Evolutionary conservation across 2,888 invertebrate species (phyloP), one percentile per base, ranked within the genome.

Genomic region (Ypsolopha scabrella): DNA sequence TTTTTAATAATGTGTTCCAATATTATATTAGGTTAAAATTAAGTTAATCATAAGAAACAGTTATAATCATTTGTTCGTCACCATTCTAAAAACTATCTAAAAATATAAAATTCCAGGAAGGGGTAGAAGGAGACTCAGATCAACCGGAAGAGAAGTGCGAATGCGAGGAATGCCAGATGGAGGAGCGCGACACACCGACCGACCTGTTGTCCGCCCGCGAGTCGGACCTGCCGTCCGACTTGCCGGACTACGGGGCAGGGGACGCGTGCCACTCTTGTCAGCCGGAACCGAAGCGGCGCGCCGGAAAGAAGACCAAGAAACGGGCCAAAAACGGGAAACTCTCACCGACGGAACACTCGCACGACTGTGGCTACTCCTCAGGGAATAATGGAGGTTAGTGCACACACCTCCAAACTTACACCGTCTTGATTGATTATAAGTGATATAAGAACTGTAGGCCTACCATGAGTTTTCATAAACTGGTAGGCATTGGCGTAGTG

Each of bases 331-430:
- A 87, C 58, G 88, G 89, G 60, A 86, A 87, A 60, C 87, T 90
- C 57, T 90, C 90, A 41, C 90, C 90, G 34, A 90, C 89, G 63
- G 92, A 93, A 65, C 90, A 90, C 67, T 92, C 92, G 43, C 92
- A 92, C 71, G 96, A 96, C 80, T 94, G 93, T 65, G 96, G 96
- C 41, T 96, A 96, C 73, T 94, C 94, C 6, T 54, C 54, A 33
- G 49, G 49, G 6, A 96, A 24, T 24, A 24, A 24, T 24, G 24
- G 24, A 24, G 24, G 24, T 24, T 24, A 24, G 24, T 24, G 2
- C 24, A 24, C 24, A 24, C 24, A 3, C 24, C 2, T 24, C 24
- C 24, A 24, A 24, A 3, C 2, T 24, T 4, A 24, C 24, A 24
- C 24, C 2, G 24, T 24, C 4, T 24, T 24, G 24, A 24, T n/a